phyloP scores from a whole-genome alignment of 2,113 vertebrate genomes.

The Gopherus evgoodei region DNA sequence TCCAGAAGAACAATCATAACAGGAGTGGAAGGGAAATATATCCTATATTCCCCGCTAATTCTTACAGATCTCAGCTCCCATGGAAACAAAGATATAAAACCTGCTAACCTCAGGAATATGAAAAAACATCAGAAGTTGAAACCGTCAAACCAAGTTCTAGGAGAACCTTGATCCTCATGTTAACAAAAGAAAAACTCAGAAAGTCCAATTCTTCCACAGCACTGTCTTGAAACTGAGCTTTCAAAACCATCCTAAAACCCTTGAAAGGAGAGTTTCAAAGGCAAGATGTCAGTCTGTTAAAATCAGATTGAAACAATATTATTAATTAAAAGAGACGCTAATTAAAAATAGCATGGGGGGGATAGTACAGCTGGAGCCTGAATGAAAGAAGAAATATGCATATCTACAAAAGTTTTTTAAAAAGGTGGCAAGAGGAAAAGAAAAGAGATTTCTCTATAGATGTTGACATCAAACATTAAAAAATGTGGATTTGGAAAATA shows the following conservation, averaged over 20 bases:
- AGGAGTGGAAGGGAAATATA: neutral
- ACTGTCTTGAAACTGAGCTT: slow-evolving; percentile 53
- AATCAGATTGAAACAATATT: slow-evolving; percentile 64
- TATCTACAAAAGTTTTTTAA: neutral
- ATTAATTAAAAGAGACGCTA: slow-evolving; percentile 55
- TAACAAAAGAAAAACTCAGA: slow-evolving; percentile 47
- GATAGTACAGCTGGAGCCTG: slow-evolving; percentile 1
- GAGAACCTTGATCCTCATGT: slow-evolving; percentile 64
- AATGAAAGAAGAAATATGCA: neutral
- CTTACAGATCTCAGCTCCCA: slow-evolving; percentile 49
- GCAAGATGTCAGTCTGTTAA: slow-evolving; percentile 46
- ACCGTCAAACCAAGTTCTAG: slow-evolving; percentile 69
- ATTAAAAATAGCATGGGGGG: slow-evolving; percentile 45
- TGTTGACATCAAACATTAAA: slow-evolving; percentile 58
- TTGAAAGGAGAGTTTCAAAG: slow-evolving; percentile 68
- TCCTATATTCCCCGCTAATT: slow-evolving; percentile 67
- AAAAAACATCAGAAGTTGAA: slow-evolving; percentile 67
- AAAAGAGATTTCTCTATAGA: neutral
- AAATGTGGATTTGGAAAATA: slow-evolving; percentile 55
- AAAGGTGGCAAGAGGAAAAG: neutral
- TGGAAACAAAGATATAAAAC: slow-evolving; percentile 64
- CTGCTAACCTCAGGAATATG: slow-evolving; percentile 40
- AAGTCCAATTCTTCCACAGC: slow-evolving; percentile 52
- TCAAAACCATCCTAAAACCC: slow-evolving; percentile 41
- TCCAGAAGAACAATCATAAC: slow-evolving; percentile 36